Conservation (phyloP, 2,888 invertebrate species). For the Eulithis prunata region DNA sequence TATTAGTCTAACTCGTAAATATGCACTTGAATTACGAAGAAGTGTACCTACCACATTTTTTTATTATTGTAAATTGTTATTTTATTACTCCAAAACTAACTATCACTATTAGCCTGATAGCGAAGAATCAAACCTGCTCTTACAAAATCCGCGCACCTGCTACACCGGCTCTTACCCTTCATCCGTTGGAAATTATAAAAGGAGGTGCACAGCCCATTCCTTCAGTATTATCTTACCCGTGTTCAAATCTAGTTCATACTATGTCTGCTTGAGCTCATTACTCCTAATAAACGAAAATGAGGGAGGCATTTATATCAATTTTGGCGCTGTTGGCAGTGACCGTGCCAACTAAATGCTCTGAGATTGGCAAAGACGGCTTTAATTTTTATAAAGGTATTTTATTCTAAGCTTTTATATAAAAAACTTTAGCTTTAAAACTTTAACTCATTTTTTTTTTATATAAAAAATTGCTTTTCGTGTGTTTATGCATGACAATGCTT, state of each 20-base stretch:
- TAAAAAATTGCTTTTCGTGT: too few relatives aligned
- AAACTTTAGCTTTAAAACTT: too few relatives aligned
- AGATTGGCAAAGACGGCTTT: slow-evolving; percentile 72
- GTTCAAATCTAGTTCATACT: slow-evolving; percentile 35
- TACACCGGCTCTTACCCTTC: slow-evolving; percentile 19
- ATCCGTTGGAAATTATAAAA: slow-evolving; percentile 60
- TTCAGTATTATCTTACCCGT: slow-evolving; percentile 36
- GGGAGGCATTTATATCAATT: slow-evolving; percentile 69
- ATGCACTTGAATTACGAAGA: too few relatives aligned
- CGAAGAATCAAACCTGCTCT: slow-evolving; percentile 42
- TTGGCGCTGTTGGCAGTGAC: slow-evolving; percentile 60
- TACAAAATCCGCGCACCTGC: slow-evolving; percentile 27
- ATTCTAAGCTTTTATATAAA: too few relatives aligned
- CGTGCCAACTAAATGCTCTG: slow-evolving; percentile 55
- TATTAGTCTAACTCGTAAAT: too few relatives aligned
- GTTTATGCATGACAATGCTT: too few relatives aligned
- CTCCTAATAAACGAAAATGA: slow-evolving; percentile 66
- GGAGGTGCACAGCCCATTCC: slow-evolving; percentile 42
- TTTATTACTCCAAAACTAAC: too few relatives aligned
- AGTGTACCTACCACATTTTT: too few relatives aligned
- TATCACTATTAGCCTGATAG: neutral
- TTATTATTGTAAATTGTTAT: neutral
- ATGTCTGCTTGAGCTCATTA: slow-evolving; percentile 52
- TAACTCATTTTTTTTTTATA: too few relatives aligned
- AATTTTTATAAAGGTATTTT: slow-evolving; percentile 76